Conservation (phyloP, 1,140 invertebrate genomes). For the Hetaerina americana region DNA sequence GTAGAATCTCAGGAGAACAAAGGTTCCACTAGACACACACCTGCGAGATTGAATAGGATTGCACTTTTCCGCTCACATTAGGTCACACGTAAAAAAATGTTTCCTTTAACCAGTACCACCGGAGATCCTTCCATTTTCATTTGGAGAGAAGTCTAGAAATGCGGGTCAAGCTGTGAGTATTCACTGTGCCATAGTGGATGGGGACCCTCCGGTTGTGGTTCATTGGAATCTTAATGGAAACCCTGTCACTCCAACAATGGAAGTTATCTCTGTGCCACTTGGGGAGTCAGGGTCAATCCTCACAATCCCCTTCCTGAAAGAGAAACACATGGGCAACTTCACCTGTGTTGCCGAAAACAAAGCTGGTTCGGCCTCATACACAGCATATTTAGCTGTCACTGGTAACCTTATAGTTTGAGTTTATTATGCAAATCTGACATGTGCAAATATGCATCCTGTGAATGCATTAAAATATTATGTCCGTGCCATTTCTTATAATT, state of each 20-base stretch:
- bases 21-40: too few species aligned
- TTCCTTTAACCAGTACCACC: slow-evolving; percentile 13
- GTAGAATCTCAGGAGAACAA: too few species aligned
- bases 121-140: slow-evolving; percentile 17
- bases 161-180: slow-evolving; percentile 17
- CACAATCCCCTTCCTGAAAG: slow-evolving; percentile 22
- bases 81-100: neutral
- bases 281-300: slow-evolving; percentile 19
- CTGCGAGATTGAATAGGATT: too few species aligned
- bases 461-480: too few species aligned
- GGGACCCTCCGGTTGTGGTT: slow-evolving; percentile 19
- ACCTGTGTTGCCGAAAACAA: slow-evolving; percentile 34
- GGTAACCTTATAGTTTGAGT: too few species aligned
- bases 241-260: slow-evolving; percentile 8
- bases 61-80: slow-evolving; percentile 6
- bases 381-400: slow-evolving; percentile 9
- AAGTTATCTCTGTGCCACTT: slow-evolving; percentile 12
- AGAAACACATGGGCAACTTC: slow-evolving; percentile 31
- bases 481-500: too few species aligned
- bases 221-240: slow-evolving; percentile 18
- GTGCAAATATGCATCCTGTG: too few species aligned
- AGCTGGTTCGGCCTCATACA: slow-evolving; percentile 5
- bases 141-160: slow-evolving; percentile 14
- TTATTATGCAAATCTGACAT: too few species aligned
- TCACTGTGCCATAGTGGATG: slow-evolving; percentile 19